These are phyloP conservation scores for Polymixis flavicincta DNA, from an alignment of 2,888 invertebrate species.

Conservation along the genomic window DNA sequence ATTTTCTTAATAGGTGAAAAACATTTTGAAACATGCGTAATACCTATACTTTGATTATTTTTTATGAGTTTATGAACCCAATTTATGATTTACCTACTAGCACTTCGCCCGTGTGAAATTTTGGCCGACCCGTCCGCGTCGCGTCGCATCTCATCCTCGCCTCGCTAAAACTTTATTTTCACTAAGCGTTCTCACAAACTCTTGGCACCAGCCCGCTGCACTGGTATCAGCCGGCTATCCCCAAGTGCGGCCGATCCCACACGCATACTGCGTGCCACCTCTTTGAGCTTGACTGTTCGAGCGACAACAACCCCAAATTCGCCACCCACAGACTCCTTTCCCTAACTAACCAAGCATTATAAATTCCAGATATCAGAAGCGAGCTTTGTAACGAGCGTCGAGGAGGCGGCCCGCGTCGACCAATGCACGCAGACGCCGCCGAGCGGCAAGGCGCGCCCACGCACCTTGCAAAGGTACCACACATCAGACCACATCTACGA, in stretches of 20 bases:
- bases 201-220: too few species aligned
- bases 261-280: too few species aligned
- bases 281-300: too few species aligned
- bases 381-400: conserved; percentile 87
- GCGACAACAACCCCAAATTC: too few species aligned
- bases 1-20: conserved; percentile 19
- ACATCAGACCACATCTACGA: conserved; percentile 89
- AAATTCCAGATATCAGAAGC: conserved; percentile 85
- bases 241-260: too few species aligned
- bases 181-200: too few species aligned
- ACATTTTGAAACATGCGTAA: neutral
- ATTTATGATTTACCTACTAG: neutral
- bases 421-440: conserved; percentile 89
- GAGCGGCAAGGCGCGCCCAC: conserved; percentile 85
- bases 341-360: neutral
- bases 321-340: too few species aligned
- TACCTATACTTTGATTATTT: neutral
- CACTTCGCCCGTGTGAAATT: too few species aligned
- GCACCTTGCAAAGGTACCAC: conserved; percentile 89
- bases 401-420: conserved; percentile 83
- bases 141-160: too few species aligned
- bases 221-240: too few species aligned
- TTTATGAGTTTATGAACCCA: neutral
- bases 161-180: too few species aligned
- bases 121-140: too few species aligned